phyloP scores from a whole-genome alignment of 2,888 invertebrate species.

The Amphipoea lucens region DNA sequence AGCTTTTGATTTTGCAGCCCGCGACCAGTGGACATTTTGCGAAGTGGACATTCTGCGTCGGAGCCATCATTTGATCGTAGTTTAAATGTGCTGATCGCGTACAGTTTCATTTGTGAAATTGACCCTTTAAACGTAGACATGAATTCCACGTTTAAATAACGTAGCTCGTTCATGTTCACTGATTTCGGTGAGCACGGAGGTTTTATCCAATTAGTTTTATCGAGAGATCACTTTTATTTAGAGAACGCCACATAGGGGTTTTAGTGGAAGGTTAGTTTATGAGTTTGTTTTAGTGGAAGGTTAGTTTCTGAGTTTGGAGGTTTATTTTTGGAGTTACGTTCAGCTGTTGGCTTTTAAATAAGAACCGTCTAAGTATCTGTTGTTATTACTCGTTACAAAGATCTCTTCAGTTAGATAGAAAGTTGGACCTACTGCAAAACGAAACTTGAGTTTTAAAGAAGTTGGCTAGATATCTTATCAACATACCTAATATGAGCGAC shows the following conservation, averaged over 20 bases:
- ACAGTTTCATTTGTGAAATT: neutral
- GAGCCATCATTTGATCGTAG: neutral
- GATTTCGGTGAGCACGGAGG: constrained; percentile 27
- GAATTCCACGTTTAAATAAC: constrained; percentile 21
- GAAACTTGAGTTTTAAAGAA: neutral
- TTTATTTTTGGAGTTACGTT: neutral
- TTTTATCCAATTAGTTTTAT: constrained; percentile 38
- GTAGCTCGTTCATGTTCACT: constrained; percentile 20
- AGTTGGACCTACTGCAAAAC: neutral
- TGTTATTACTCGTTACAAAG: neutral
- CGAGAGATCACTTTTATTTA: constrained; percentile 20
- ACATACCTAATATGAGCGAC: neutral
- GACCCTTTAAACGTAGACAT: neutral
- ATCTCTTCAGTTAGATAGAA: neutral
- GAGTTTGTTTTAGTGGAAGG: constrained; percentile 8
- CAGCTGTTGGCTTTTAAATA: neutral
- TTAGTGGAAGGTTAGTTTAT: neutral
- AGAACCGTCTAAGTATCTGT: neutral
- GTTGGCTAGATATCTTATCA: neutral
- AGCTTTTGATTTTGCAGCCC: too few species aligned
- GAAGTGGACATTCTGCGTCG: too few species aligned
- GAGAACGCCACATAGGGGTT: constrained; percentile 9
- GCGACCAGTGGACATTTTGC: too few species aligned
- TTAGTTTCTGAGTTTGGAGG: constrained; percentile 1
- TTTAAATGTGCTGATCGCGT: neutral